Percentiles rank a stretch among this genome's conserved stretches.
Evolutionary conservation across 2,888 invertebrate species (phyloP).

Genomic region (Saturnia pavonia): DNA sequence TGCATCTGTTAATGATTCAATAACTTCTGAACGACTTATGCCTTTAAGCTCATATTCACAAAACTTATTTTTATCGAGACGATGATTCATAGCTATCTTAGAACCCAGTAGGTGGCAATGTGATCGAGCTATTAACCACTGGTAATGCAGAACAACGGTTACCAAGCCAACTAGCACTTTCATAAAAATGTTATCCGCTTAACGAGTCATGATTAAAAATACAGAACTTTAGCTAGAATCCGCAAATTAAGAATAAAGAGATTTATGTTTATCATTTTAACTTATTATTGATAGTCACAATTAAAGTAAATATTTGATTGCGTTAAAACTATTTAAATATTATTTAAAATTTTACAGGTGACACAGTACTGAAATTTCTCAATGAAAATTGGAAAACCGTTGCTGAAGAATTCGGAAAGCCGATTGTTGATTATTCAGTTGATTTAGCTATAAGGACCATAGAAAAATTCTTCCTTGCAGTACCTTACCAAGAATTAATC

Average conservation of each 20-base stretch:
- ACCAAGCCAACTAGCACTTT: too few species aligned
- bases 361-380: constrained; percentile 61
- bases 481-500: constrained; percentile 68
- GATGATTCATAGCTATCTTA: too few species aligned
- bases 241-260: constrained; percentile 7
- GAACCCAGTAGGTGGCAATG: too few species aligned
- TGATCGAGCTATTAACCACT: too few species aligned
- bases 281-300: background rate
- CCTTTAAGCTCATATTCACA: too few species aligned
- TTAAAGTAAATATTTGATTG: background rate
- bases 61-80: too few species aligned
- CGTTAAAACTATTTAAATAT: background rate
- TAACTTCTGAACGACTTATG: too few species aligned
- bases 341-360: constrained; percentile 48
- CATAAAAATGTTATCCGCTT: too few species aligned
- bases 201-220: too few species aligned
- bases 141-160: too few species aligned
- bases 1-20: too few species aligned
- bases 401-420: constrained; percentile 72
- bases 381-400: constrained; percentile 71
- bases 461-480: constrained; percentile 65
- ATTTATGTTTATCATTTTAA: background rate
- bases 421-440: constrained; percentile 71
- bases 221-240: too few species aligned
- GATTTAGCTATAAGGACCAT: constrained; percentile 64